phyloP scores from a whole-genome alignment of 2,888 invertebrate genomes.

The Erpobdella octoculata region DNA sequence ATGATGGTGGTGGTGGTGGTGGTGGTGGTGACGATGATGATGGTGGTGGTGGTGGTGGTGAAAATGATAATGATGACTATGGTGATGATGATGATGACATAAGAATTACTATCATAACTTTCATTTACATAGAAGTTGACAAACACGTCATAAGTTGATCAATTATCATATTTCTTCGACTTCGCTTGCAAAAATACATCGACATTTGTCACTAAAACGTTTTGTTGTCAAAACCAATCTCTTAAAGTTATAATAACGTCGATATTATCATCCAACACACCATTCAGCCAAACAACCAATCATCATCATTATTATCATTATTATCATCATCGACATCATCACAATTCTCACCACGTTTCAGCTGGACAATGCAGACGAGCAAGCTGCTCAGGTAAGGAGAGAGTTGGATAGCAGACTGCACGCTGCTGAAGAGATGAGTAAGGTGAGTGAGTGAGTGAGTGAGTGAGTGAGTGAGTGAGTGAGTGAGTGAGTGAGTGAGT shows the following conservation, averaged over 20 bases:
- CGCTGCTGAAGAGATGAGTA: constrained; percentile 91
- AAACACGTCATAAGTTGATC: background rate
- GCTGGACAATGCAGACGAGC: constrained; percentile 98
- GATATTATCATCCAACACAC: too few species aligned
- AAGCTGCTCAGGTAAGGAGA: constrained; percentile 95
- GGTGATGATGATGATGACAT: background rate
- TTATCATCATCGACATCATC: background rate
- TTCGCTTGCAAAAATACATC: background rate
- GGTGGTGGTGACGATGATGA: background rate
- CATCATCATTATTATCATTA: background rate
- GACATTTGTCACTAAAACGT: background rate
- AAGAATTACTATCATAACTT: too few species aligned
- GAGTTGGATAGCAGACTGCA: constrained; percentile 96
- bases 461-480: constrained; percentile 2
- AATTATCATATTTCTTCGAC: background rate
- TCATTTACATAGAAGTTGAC: background rate
- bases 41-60: background rate
- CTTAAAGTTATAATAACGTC: too few species aligned
- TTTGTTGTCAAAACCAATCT: background rate
- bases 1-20: background rate
- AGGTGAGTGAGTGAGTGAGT: constrained; percentile 56
- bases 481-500: constrained; percentile 2
- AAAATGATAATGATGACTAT: background rate
- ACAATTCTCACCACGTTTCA: too few species aligned
- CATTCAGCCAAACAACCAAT: background rate